These are phyloP conservation scores for Vombatus ursinus DNA, from an alignment of 2,113 vertebrate species.

Conservation along the genomic window DNA sequence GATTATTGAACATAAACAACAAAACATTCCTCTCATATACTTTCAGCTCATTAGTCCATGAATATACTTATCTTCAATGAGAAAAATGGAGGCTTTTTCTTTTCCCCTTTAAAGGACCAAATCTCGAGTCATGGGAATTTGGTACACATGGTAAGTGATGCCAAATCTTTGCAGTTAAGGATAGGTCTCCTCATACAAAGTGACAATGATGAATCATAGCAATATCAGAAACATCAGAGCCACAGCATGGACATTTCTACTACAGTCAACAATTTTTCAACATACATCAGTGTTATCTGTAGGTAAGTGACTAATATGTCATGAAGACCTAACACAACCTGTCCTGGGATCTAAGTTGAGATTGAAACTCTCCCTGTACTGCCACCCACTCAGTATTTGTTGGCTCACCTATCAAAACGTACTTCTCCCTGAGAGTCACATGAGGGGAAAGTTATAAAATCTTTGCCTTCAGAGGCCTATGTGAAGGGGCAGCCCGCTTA, in stretches of 20 bases:
- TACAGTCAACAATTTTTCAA: background rate
- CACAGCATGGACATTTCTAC: background rate
- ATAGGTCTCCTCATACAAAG: background rate
- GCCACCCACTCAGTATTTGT: background rate
- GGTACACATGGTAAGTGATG: background rate
- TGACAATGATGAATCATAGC: background rate
- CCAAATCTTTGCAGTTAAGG: background rate
- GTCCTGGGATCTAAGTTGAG: background rate
- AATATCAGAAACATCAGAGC: background rate
- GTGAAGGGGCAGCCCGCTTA: background rate
- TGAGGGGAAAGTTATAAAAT: background rate
- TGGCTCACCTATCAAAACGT: too few relatives aligned
- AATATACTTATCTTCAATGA: background rate
- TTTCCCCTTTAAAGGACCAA: background rate
- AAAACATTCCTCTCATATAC: background rate
- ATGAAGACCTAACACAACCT: background rate
- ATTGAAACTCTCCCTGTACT: background rate
- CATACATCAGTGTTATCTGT: background rate
- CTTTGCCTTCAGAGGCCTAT: too few relatives aligned
- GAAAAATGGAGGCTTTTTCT: background rate
- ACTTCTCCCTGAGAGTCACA: background rate
- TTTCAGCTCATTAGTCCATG: background rate
- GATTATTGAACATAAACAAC: background rate
- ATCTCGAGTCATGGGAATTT: background rate
- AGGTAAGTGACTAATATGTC: background rate